phyloP scores from a whole-genome alignment of 2,113 vertebrate genomes.

The Gallinago jamesoni region DNA sequence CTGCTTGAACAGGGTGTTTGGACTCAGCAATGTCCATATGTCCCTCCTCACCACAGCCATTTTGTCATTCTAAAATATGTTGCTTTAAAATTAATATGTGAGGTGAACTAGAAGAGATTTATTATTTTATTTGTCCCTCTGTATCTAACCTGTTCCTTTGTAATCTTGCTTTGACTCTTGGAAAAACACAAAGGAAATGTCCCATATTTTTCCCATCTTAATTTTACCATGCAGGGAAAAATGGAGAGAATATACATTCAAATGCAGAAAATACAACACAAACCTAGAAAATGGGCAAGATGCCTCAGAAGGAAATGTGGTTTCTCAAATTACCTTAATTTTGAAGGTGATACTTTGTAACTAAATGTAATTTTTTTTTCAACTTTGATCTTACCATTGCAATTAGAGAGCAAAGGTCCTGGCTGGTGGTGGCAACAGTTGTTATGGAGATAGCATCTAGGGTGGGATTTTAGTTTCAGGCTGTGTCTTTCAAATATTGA shows the following conservation, averaged over 20 bases:
- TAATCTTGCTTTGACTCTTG: background rate
- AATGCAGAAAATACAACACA: background rate
- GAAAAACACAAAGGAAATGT: background rate
- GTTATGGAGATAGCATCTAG: accelerated
- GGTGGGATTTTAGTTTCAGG: background rate
- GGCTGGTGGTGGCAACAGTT: background rate
- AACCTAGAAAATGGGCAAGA: background rate
- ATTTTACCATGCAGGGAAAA: background rate
- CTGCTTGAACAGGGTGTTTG: background rate
- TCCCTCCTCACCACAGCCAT: background rate
- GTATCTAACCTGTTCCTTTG: background rate
- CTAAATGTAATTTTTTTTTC: accelerated
- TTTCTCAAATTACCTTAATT: background rate
- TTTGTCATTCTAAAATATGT: background rate
- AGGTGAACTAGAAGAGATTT: background rate
- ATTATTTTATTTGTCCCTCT: background rate
- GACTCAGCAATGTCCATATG: background rate
- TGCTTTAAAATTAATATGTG: background rate
- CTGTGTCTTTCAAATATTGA: background rate
- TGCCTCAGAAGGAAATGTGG: accelerated
- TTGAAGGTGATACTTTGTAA: background rate
- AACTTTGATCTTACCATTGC: background rate
- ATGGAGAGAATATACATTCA: background rate
- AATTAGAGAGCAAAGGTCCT: background rate
- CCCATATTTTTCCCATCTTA: background rate